Percentiles rank a stretch among this genome's conserved stretches.
These are phyloP conservation scores for Armadillidium nasatum DNA, from an alignment of 1,140 invertebrate species.

Conservation along the genomic window DNA sequence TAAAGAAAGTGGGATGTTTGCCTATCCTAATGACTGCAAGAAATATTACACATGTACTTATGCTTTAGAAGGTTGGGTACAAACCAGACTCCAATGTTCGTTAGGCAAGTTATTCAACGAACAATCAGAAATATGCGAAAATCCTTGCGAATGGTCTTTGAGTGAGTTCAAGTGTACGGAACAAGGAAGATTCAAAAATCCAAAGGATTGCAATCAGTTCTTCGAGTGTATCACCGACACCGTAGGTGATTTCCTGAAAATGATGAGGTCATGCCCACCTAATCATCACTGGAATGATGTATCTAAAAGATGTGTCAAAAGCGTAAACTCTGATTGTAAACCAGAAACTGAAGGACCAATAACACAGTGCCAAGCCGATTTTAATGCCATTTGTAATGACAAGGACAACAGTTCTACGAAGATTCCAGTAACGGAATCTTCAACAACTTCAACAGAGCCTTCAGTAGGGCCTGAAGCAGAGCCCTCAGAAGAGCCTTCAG, in stretches of 20 bases:
- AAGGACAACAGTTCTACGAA: no score
- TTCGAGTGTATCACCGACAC: conserved; percentile 28
- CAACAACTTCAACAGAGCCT: no score
- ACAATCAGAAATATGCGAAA: conserved; percentile 24
- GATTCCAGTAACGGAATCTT: no score
- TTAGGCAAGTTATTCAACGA: conserved; percentile 31
- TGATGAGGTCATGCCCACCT: not conserved
- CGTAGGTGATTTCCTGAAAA: not conserved
- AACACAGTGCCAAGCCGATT: not conserved
- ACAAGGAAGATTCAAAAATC: conserved; percentile 32
- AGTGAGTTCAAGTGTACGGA: conserved; percentile 21
- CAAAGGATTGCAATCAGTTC: conserved; percentile 26
- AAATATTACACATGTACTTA: conserved; percentile 33
- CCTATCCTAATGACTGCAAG: conserved; percentile 24
- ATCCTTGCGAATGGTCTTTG: conserved; percentile 29
- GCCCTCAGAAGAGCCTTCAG: no score
- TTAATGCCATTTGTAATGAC: no score
- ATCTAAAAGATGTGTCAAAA: not conserved
- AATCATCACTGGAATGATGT: not conserved
- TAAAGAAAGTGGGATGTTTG: conserved; percentile 28
- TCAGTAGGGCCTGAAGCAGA: no score
- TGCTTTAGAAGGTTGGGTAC: conserved; percentile 31
- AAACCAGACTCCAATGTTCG: conserved; percentile 24
- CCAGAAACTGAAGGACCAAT: not conserved
- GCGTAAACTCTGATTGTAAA: not conserved